Base-by-base conservation (phyloP, 1,140 invertebrate species). In the Heliothis virescens region DNA sequence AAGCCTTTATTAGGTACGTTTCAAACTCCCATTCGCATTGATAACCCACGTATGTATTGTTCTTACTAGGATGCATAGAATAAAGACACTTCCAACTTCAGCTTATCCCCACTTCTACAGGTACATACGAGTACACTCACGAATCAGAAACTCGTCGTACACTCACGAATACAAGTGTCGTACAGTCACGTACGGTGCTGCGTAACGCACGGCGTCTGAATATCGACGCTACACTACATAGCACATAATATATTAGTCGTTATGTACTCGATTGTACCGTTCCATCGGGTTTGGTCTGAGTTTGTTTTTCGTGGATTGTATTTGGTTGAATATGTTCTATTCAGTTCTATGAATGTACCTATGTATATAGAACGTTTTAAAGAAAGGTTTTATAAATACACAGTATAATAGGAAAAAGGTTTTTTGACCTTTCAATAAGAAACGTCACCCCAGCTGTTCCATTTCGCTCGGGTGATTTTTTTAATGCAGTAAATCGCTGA, bases 231-330 rank as follows among this genome's bases (percentile, higher is more conserved):
- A 55, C 52, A 59, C 26, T 13, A 59, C 26, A 18, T 13, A 59
- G 67, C 53, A 71, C 67, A 73, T 73, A 73, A 73, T 73, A 73
- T 73, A 73, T 59, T 52, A 73, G 10, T 41, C 57, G 71, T 73
- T 73, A 73, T 59, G 50, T 59, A 73, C 26, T 3, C 34, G 34
- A 34, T 34, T 34, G 34, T 34, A 63, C 26, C 12, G 26, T 18
- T 29, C 29, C 13, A 41, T 73, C 29, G 69, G 9, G 50, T 53
- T 57, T 57, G 53, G n/a, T 50, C 47, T 69, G 53, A 73, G 29
- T 57, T 73, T 55, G 67, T 71, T 71, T 71, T 15, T 48, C 18
- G 65, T 15, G 13, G 48, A 69, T 65, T 65, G 63, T 65, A 21
- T 65, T 65, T 65, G 34, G 41, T 65, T 65, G 48, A 65, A 65